A percentile compares a stretch with the other conserved stretches of the same genome.
phyloP scores from a whole-genome alignment of 2,113 vertebrate species.

The Hyla sarda region DNA sequence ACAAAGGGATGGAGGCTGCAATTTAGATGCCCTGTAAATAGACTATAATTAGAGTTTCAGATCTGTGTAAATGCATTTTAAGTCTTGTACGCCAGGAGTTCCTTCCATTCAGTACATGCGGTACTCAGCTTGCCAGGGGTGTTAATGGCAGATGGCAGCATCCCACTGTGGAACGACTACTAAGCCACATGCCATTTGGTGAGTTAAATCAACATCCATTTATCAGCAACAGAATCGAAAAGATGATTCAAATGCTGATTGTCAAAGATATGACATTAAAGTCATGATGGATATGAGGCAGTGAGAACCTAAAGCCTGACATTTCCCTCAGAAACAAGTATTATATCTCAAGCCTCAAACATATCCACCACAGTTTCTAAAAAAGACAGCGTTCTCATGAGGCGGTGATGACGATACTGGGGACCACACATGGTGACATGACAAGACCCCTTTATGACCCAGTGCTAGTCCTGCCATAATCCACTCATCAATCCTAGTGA shows the following conservation, averaged over 20 bases:
- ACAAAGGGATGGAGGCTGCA: slow-evolving; percentile 47
- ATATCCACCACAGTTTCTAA: neutral
- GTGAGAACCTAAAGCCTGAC: neutral
- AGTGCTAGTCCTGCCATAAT: neutral
- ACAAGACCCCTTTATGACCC: neutral
- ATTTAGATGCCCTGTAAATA: slow-evolving; percentile 52
- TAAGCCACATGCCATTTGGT: slow-evolving; percentile 61
- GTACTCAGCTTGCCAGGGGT: slow-evolving; percentile 58
- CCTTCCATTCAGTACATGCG: slow-evolving; percentile 60
- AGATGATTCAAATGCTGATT: slow-evolving; percentile 49
- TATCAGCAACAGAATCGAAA: slow-evolving; percentile 52
- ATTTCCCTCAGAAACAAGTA: neutral
- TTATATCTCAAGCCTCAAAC: neutral
- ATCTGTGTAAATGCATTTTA: slow-evolving; percentile 52
- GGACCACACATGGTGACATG: neutral
- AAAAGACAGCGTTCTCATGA: neutral
- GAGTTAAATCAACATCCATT: slow-evolving; percentile 54
- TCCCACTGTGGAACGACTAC: slow-evolving; percentile 59
- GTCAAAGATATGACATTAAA: neutral
- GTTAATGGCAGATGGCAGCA: slow-evolving; percentile 61
- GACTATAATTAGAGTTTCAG: slow-evolving; percentile 58
- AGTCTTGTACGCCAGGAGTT: slow-evolving; percentile 53
- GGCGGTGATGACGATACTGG: neutral
- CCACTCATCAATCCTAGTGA: neutral
- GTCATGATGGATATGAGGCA: neutral